Evolutionary conservation across 1,140 invertebrate species (phyloP).

Genomic region (Tribolium madens): DNA sequence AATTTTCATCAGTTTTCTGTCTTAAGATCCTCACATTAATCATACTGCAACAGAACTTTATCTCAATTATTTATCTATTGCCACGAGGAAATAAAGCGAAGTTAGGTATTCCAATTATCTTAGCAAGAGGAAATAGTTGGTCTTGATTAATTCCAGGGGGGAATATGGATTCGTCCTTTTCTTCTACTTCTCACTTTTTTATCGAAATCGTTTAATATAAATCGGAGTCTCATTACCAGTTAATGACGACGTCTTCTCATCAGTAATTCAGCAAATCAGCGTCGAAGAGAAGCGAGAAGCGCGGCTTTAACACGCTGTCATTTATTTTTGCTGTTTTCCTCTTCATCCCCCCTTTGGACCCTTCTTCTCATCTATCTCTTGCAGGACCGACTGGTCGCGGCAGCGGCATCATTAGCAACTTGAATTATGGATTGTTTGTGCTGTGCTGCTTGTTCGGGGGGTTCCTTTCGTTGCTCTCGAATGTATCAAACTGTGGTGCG

Average conservation of each 20-base stretch:
- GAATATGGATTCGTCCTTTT: conserved; percentile 7
- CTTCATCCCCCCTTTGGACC: conserved; percentile 41
- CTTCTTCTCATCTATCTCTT: conserved; percentile 57
- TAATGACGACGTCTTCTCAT: conserved; percentile 59
- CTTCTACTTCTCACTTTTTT: conserved; percentile 37
- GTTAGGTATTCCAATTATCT: conserved; percentile 39
- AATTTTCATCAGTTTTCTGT: conserved; percentile 39
- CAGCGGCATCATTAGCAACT: conserved; percentile 62
- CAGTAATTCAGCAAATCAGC: conserved; percentile 59
- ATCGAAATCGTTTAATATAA: conserved; percentile 59
- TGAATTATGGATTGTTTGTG: conserved; percentile 64
- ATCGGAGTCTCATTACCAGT: conserved; percentile 60
- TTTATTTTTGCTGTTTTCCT: conserved; percentile 57
- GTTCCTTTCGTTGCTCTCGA: conserved; percentile 32
- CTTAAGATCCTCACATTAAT: conserved; percentile 35
- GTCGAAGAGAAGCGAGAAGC: conserved; percentile 43
- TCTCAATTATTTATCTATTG: conserved; percentile 39
- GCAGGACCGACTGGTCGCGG: conserved; percentile 59
- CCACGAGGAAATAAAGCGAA: conserved; percentile 32
- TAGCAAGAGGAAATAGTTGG: conserved; percentile 27
- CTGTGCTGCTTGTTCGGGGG: conserved; percentile 51
- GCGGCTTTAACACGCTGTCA: conserved; percentile 54
- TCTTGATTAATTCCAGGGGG: conserved; percentile 34
- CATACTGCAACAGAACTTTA: conserved; percentile 34
- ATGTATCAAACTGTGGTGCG: conserved; percentile 44